These are phyloP conservation scores for Aquatica leii DNA, from an alignment of 2,888 invertebrate genomes.

Conservation along the genomic window DNA sequence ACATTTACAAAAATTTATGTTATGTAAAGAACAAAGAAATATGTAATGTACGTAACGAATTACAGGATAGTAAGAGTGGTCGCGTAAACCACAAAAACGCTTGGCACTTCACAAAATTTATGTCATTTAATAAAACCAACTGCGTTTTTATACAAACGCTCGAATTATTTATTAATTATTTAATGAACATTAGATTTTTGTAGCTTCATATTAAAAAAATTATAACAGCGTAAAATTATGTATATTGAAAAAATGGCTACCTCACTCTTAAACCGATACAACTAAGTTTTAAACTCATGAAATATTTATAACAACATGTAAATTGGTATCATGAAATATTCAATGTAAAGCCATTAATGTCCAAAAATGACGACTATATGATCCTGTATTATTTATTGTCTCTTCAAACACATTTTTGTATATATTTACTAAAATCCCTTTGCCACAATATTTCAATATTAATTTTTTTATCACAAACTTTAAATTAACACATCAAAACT, in stretches of 20 bases:
- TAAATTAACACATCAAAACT: not conserved
- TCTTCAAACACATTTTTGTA: conserved; percentile 1
- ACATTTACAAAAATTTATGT: not conserved
- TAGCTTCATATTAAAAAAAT: not conserved
- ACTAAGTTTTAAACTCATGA: conserved; percentile 20
- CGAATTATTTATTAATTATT: conserved; percentile 26
- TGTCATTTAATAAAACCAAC: conserved; percentile 34
- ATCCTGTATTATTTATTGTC: conserved; percentile 14
- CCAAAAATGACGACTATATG: conserved; percentile 9
- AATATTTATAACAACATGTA: conserved; percentile 29
- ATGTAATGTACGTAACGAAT: conserved; percentile 27
- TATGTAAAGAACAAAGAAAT: conserved; percentile 20
- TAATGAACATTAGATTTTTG: not conserved
- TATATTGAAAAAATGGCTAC: conserved; percentile 21
- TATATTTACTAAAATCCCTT: conserved; percentile 9
- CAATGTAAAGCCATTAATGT: conserved; percentile 17
- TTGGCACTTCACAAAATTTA: conserved; percentile 35
- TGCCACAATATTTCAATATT: not conserved
- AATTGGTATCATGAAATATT: conserved; percentile 29
- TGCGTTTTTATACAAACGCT: conserved; percentile 26
- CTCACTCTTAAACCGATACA: conserved; percentile 10
- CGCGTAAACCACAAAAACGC: conserved; percentile 30
- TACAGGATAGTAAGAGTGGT: conserved; percentile 21
- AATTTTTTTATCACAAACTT: not conserved
- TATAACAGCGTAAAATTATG: too few species aligned